A percentile compares a stretch with the other conserved stretches of the same genome.
These are phyloP conservation scores for Nephila pilipes DNA, from an alignment of 1,140 invertebrate genomes.

Conservation along the genomic window DNA sequence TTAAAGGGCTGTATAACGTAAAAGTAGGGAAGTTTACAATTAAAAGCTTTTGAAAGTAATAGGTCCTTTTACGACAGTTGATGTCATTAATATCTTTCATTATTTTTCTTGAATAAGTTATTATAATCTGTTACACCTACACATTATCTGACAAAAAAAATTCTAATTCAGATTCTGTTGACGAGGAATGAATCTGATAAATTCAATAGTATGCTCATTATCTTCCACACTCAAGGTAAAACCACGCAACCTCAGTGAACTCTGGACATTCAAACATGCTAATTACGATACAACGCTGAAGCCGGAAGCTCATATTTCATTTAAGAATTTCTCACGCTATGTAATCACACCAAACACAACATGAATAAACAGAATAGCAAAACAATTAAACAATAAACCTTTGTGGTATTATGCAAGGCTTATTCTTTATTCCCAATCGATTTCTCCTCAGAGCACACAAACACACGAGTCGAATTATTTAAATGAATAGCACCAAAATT, in stretches of 20 bases:
- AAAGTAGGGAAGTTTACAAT: too few species aligned
- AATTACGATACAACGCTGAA: background rate
- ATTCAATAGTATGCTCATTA: background rate
- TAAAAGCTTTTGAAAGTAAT: too few species aligned
- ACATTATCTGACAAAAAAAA: background rate
- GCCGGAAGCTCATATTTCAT: conserved; percentile 44
- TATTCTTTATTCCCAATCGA: background rate
- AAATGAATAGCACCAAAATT: too few species aligned
- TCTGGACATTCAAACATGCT: conserved; percentile 21
- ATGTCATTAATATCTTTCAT: background rate
- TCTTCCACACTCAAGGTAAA: background rate
- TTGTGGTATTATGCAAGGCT: background rate
- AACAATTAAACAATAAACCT: background rate
- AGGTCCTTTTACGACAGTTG: background rate
- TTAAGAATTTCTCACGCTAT: conserved; percentile 32
- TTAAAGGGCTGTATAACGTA: too few species aligned
- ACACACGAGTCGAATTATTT: too few species aligned
- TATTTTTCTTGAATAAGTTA: background rate
- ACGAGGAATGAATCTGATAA: background rate
- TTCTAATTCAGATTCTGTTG: background rate
- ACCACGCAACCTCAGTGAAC: background rate
- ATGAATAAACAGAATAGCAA: background rate
- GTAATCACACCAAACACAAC: background rate
- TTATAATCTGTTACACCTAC: background rate
- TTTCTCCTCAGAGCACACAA: background rate